These are phyloP conservation scores for Meteorus colon DNA, from an alignment of 2,888 invertebrate genomes.

Conservation along the genomic window DNA sequence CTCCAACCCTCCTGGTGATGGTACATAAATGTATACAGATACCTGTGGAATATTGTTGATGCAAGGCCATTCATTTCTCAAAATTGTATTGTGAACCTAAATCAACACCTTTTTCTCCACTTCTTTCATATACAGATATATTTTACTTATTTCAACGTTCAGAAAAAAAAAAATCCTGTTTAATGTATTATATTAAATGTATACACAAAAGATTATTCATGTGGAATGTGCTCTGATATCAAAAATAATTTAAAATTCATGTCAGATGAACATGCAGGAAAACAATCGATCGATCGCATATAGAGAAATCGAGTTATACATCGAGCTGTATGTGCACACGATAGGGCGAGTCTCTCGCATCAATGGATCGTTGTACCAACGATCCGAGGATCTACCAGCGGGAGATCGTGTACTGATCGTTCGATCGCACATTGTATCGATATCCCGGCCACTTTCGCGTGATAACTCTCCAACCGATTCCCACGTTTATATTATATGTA, in stretches of 20 bases:
- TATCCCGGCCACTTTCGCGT: conserved; percentile 40
- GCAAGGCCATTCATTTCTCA: conserved; percentile 1
- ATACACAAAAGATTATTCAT: background rate
- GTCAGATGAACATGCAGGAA: background rate
- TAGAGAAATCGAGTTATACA: conserved; percentile 22
- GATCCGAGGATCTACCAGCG: conserved; percentile 69
- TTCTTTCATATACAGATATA: conserved; percentile 34
- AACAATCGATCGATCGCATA: conserved; percentile 20
- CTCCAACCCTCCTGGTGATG: conserved; percentile 6
- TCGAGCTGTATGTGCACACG: conserved; percentile 1
- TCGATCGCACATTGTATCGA: conserved; percentile 57
- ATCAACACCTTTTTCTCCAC: conserved; percentile 54
- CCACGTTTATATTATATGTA: conserved; percentile 17
- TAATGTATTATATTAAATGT: background rate
- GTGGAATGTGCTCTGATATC: conserved; percentile 6
- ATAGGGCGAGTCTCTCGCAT: conserved; percentile 49
- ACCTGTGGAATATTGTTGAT: background rate
- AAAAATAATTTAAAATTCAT: conserved; percentile 8
- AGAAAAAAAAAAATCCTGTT: background rate
- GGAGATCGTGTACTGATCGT: conserved; percentile 70
- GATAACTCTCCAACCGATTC: conserved; percentile 40
- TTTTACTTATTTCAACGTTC: background rate
- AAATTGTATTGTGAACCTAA: conserved; percentile 50
- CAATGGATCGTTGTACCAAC: conserved; percentile 68
- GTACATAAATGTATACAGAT: no score